These are phyloP conservation scores for Fukomys damarensis DNA, from an alignment of 2,113 vertebrate genomes.

Conservation along the genomic window DNA sequence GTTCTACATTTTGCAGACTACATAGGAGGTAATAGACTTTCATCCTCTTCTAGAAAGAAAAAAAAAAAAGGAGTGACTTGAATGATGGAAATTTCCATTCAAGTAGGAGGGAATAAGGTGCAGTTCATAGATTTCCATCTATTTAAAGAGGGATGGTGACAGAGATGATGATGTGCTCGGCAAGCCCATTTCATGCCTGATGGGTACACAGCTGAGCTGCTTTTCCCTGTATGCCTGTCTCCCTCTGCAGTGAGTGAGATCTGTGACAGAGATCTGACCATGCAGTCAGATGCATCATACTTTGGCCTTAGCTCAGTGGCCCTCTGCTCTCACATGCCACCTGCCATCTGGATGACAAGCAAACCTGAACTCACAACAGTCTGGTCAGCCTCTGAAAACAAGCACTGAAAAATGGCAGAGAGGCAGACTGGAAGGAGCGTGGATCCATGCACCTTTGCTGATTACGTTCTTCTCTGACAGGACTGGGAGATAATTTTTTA, in stretches of 20 bases:
- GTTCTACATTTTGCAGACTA: neutral
- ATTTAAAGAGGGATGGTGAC: neutral
- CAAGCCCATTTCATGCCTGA: neutral
- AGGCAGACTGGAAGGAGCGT: neutral
- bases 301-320: neutral
- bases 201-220: neutral
- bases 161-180: neutral
- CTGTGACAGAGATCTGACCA: neutral
- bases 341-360: neutral
- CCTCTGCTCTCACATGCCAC: neutral
- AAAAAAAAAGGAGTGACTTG: neutral
- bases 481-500: neutral
- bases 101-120: neutral
- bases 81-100: neutral
- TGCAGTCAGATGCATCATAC: neutral
- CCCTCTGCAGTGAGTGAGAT: neutral
- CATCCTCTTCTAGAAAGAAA: neutral
- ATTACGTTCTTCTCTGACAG: neutral
- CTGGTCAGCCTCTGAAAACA: neutral
- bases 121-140: neutral
- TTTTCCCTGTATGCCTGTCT: neutral
- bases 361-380: neutral
- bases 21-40: neutral
- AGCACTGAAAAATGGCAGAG: neutral
- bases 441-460: neutral